Evolutionary conservation across 2,888 invertebrate species (phyloP), one percentile per base, ranked within the genome.

Genomic region (Tetropium fuscum): DNA sequence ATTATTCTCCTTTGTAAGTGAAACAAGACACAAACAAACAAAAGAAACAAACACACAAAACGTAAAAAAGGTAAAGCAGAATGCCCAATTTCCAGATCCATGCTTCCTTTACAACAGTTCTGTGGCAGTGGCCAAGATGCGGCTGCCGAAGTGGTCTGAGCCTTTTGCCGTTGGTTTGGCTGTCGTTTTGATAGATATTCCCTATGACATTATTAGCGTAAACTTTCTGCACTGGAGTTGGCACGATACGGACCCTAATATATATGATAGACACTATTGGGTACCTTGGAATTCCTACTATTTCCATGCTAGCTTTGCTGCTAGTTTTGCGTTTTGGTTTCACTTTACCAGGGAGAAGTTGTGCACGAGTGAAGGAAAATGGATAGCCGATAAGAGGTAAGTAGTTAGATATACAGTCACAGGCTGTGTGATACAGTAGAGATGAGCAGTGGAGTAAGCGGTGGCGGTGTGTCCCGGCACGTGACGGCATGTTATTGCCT

Each of bases 241-340:
- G 93, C 93, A 93, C 69, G 89, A 89, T 74, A 90, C 90, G 0
- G 89, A 90, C 77, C 88, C 89, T 2, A 89, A 89, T 71, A 85
- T 90, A 79, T 84, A 77, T 64, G 92, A 93, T 76, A 85, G 92
- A 32, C 88, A 89, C 78, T 93, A 92, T 80, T 91, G 90, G 89
- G 92, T 93, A 15, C 93, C 93, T 0, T 92, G 90, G 90, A 93
- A 90, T 75, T 92, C 91, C 0, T 93, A 91, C 80, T 93, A 91
- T 76, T 93, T 93, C 83, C 93, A 93, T 77, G 86, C 90, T 0
- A 82, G 90, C 0, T 93, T 93, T 75, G 87, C 91, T 0, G 87
- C 89, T 0, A 88, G 90, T 64, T 90, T 93, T 75, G 87, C 84
- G 10, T 88, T 87, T 75, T 86, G 90, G 74, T 90, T 92, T 77